Evolutionary conservation across 2,797 vertebrate species (phyloP), one percentile per base, ranked within the genome.

Genomic region (Kryptolebias ocellatus): DNA sequence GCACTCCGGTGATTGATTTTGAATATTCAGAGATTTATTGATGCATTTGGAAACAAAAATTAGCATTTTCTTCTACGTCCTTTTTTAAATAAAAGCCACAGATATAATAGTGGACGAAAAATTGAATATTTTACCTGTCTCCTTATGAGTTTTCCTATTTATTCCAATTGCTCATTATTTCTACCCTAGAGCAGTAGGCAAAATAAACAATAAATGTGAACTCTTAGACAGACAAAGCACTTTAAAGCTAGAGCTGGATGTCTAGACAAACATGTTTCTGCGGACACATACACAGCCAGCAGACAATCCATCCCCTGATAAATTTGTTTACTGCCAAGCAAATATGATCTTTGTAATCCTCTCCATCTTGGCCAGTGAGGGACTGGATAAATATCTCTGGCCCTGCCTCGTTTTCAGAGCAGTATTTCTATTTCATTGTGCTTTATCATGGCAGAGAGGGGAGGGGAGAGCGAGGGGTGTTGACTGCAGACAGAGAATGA

Each of bases 281-380:
- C 67, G 64, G 20, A 83, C 57, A 80, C 67, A 67, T 47, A 60
- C 79, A 39, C 79, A 60, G 53, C 62, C 70, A 54, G 58, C 34
- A 74, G 64, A 83, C 85, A 76, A 85, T 74, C 78, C 72, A 74
- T 71, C 79, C 71, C 57, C 61, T 72, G 80, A 88, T 83, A 84
- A 85, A 87, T 82, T 62, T 80, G 78, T 91, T 89, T 85, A 81
- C 79, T 59, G 68, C 73, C 70, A 80, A 78, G 78, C 65, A 79
- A 79, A 86, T 77, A 74, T 79, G 79, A 82, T 86, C 83, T 87
- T 80, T 88, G 67, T 83, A 84, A 83, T 90, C 80, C 77, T 53
- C 47, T 86, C 78, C 67, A 84, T 88, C 82, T 77, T 60, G 34
- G 73, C 60, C 70, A 66, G 69, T 72, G 61, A 76, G 68, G 52